phyloP scores from a whole-genome alignment of 2,888 invertebrate species.

The Podotricha telesiphe region DNA sequence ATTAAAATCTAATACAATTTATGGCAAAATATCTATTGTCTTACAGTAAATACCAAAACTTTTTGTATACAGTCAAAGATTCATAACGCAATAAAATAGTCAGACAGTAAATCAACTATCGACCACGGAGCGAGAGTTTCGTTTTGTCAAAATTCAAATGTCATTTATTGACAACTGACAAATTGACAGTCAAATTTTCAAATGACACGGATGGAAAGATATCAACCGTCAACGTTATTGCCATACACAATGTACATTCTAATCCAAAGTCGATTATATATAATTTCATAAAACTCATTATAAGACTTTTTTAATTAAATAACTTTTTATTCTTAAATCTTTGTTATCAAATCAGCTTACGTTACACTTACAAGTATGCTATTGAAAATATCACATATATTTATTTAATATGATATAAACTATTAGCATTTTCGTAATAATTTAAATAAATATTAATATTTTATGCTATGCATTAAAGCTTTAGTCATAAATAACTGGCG shows the following conservation, averaged over 20 bases:
- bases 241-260: neutral
- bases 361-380: too few species aligned
- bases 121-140: neutral
- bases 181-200: neutral
- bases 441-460: too few species aligned
- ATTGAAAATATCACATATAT: too few species aligned
- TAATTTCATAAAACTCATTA: neutral
- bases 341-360: too few species aligned
- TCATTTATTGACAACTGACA: slow-evolving; percentile 6
- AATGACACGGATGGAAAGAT: slow-evolving; percentile 14
- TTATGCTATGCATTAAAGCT: too few species aligned
- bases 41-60: neutral
- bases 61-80: neutral
- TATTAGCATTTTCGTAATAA: too few species aligned
- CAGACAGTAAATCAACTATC: neutral
- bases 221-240: neutral
- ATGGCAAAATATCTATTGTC: neutral
- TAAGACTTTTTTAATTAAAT: too few species aligned
- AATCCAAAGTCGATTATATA: too few species aligned
- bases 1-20: neutral
- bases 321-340: too few species aligned
- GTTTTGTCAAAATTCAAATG: neutral
- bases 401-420: too few species aligned
- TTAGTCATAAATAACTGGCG: too few species aligned
- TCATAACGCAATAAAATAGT: neutral